Evolutionary conservation across 2,888 invertebrate genomes (phyloP), one percentile per base, ranked within the genome.

Genomic region (Cyclophora punctaria): DNA sequence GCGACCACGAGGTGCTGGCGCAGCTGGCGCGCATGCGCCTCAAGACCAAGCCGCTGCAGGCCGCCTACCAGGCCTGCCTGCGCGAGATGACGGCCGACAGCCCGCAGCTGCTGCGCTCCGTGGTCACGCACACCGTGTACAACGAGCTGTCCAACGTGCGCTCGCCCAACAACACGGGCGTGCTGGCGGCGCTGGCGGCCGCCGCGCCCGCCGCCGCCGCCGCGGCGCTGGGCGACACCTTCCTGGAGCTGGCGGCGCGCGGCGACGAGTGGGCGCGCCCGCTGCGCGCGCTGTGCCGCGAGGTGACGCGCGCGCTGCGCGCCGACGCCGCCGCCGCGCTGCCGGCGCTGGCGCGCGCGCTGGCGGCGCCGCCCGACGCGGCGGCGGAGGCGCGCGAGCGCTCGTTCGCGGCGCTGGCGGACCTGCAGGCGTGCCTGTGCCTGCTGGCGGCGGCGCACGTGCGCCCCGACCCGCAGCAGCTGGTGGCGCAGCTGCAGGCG

Each of bases 121-220:
- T 97, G 55, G 87, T 98, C 62, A 97, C 96, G 63, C 95, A 96
- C 73, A 96, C 97, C 0, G 94, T 98, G 52, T 97, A 96, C 89
- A 98, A 98, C 82, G 98, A 98, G 87, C 85, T 98, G 60, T 97
- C 98, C 0, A 94, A 95, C 70, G 93, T 94, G 35, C 92, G 98
- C 53, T 97, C 98, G 83, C 96, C 97, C 0, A 98, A 98, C 88
- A 98, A 98, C 83, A 95, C 98, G 94, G 93, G 96, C 6, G 94
- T 98, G 79, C 90, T 98, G 7, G 94, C 94, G 2, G 95, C 95
- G 5, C 93, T 98, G 82, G 95, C 98, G 72, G 95, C 95, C 80
- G 93, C 94, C 34, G 91, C 94, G 54, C 93, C 96, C 3, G 95
- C 95, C 60, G 90, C 91, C 44, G 94, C 97, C 47, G 95, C 98